Evolutionary conservation across 1,140 invertebrate genomes (phyloP).

Genomic region (Drosophila sulfurigaster): DNA sequence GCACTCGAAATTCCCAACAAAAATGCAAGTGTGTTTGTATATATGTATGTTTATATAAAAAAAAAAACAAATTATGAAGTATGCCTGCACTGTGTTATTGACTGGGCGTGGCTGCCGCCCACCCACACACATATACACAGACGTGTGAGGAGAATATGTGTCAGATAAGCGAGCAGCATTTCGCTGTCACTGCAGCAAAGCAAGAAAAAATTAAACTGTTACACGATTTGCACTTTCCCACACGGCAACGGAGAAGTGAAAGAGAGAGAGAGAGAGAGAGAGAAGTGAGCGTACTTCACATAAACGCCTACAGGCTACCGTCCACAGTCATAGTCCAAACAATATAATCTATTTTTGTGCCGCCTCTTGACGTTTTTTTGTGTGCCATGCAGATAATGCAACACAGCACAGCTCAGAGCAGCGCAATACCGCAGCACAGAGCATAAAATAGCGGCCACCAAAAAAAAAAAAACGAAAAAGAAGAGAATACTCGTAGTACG

Average conservation of each 20-base stretch:
- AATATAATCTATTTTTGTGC: constrained; percentile 78
- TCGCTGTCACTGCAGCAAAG: constrained; percentile 58
- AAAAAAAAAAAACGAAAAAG: background rate
- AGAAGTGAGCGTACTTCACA: constrained; percentile 3
- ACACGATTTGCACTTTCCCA: constrained; percentile 33
- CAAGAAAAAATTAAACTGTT: constrained; percentile 30
- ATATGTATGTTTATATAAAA: background rate
- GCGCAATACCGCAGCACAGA: constrained; percentile 19
- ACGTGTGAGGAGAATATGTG: constrained; percentile 33
- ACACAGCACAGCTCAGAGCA: constrained; percentile 48
- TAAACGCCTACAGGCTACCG: constrained; percentile 67
- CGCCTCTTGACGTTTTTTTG: constrained; percentile 52
- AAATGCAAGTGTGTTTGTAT: background rate
- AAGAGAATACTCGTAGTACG: constrained; percentile 8
- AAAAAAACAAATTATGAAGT: constrained; percentile 74
- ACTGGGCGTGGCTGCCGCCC: constrained; percentile 29
- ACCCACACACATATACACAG: constrained; percentile 7
- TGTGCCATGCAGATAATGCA: constrained; percentile 57
- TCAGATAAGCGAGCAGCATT: constrained; percentile 74
- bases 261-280: background rate
- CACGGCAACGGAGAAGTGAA: constrained; percentile 1
- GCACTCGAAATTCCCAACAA: constrained; percentile 35
- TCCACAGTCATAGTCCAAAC: constrained; percentile 70
- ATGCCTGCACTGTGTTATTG: constrained; percentile 59
- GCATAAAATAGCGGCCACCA: constrained; percentile 9